Conservation (phyloP, 1,140 invertebrate genomes). For the Steinernema feltiae region DNA sequence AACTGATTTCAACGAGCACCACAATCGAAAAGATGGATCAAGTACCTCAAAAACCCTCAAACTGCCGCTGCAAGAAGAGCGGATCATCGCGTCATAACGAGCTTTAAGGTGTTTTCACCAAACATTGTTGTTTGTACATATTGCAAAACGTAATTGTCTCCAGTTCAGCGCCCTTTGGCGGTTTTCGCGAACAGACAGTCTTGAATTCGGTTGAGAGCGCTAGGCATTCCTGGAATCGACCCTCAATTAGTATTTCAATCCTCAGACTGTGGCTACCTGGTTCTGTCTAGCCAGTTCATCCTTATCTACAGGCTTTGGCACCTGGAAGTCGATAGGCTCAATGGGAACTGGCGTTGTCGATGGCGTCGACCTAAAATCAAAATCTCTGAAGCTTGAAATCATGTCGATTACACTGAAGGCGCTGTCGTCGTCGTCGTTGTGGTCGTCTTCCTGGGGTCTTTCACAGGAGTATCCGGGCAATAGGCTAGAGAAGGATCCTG, state of each 20-base stretch:
- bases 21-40: neutral
- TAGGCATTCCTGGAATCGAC: slow-evolving; percentile 2
- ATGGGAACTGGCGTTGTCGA: neutral
- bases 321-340: neutral
- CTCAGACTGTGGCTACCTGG: neutral
- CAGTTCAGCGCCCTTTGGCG: neutral
- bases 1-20: neutral
- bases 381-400: neutral
- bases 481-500: neutral
- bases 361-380: neutral
- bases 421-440: neutral
- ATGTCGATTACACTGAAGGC: neutral
- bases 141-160: slow-evolving; percentile 5
- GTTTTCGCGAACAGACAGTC: neutral
- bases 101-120: too few species aligned
- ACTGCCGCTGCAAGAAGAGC: too few species aligned
- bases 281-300: neutral
- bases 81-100: too few species aligned
- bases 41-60: too few species aligned
- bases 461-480: neutral
- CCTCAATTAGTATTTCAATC: neutral
- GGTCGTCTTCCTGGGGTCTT: neutral
- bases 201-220: neutral
- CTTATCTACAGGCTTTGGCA: neutral
- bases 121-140: slow-evolving; percentile 3